Conservation (phyloP, 2,113 vertebrate species). For the Podarcis raffonei region DNA sequence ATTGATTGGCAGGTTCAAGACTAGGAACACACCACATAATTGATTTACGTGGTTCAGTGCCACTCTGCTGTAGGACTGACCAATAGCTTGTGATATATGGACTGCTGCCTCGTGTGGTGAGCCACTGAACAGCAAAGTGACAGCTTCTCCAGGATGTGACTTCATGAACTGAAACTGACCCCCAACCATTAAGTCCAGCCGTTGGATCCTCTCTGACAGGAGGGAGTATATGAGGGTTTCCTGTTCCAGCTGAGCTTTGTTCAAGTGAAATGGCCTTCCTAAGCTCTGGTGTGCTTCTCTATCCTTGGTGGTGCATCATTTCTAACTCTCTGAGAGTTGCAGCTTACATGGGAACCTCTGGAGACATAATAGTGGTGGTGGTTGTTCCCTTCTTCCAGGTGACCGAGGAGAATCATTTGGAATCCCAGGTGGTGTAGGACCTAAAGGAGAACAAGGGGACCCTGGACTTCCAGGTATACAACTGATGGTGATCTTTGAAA, state of each 20-base stretch:
- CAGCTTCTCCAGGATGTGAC: not conserved
- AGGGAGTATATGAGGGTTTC: no score
- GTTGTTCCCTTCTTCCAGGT: constrained; percentile 72
- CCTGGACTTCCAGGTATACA: constrained; percentile 82
- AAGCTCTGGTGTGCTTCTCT: no score
- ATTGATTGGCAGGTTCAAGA: not conserved
- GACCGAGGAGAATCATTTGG: constrained; percentile 77
- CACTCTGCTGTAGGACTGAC: not conserved
- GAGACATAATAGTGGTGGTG: not conserved
- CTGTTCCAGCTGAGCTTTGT: no score
- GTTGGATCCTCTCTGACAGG: no score
- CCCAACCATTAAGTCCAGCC: no score
- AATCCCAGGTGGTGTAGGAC: constrained; percentile 77
- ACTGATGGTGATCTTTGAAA: not conserved
- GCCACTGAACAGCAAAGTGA: not conserved
- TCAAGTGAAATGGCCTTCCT: no score
- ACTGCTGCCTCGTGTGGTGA: not conserved
- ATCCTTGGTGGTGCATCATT: no score
- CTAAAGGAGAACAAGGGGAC: constrained; percentile 83
- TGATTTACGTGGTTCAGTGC: not conserved
- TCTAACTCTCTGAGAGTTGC: not conserved
- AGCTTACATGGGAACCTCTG: not conserved
- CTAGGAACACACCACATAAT: not conserved
- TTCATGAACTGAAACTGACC: no score
- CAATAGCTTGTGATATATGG: not conserved